Evolutionary conservation across 2,113 vertebrate genomes (phyloP).

Genomic region (Salvelinus sp.): DNA sequence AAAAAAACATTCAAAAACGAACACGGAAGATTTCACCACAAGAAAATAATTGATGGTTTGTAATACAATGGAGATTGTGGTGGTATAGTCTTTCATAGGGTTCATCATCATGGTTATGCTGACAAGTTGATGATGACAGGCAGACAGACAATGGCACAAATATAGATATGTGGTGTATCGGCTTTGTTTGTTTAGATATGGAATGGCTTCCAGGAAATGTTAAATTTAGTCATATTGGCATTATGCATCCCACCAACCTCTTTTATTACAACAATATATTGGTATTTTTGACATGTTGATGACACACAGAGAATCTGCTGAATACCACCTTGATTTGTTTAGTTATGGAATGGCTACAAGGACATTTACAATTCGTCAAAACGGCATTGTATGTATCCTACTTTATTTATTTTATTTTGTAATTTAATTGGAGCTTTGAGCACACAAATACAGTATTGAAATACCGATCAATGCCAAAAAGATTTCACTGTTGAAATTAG

Average conservation of each 20-base stretch:
- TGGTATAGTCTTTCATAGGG: constrained; percentile 32
- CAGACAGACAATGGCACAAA: background rate
- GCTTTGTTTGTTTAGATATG: background rate
- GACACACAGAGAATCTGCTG: constrained; percentile 11
- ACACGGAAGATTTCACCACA: constrained; percentile 6
- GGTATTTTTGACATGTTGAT: background rate
- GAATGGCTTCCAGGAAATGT: background rate
- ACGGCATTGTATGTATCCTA: constrained; percentile 30
- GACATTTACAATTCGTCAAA: constrained; percentile 44
- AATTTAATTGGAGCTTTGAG: constrained; percentile 42
- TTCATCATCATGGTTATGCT: constrained; percentile 25
- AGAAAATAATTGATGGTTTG: constrained; percentile 39
- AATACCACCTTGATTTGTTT: constrained; percentile 20
- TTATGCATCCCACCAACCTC: background rate
- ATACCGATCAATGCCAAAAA: constrained; percentile 42
- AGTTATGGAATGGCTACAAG: constrained; percentile 34
- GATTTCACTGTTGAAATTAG: constrained; percentile 43
- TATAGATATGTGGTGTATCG: background rate
- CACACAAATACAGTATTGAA: constrained; percentile 27
- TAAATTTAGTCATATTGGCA: background rate
- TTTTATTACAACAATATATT: background rate
- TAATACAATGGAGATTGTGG: constrained; percentile 17
- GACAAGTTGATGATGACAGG: background rate
- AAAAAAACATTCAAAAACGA: constrained; percentile 7
- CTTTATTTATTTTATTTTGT: background rate